Evolutionary conservation across 2,888 invertebrate species (phyloP).

Genomic region (Eugnorisma glareosa): DNA sequence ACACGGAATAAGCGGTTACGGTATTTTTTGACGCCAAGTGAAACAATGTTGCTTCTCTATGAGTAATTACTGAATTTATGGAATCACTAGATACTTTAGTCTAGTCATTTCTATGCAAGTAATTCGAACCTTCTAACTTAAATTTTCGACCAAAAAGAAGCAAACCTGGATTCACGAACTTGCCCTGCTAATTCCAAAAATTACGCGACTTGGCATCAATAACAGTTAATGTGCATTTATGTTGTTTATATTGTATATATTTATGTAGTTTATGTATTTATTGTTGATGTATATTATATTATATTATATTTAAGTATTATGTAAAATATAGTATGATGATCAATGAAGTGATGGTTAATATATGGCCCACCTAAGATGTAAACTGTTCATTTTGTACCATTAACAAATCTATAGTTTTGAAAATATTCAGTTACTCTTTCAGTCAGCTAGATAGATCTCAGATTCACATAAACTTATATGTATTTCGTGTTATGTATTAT

Average conservation of each 20-base stretch:
- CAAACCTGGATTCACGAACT: not conserved
- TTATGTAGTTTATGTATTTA: slow-evolving; percentile 45
- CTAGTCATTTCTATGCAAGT: not conserved
- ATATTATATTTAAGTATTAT: slow-evolving; percentile 26
- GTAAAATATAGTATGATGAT: slow-evolving; percentile 34
- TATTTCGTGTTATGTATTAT: slow-evolving; percentile 44
- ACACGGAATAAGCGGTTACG: slow-evolving; percentile 64
- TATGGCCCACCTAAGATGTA: slow-evolving; percentile 44
- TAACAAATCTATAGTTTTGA: slow-evolving; percentile 18
- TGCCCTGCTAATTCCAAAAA: not conserved
- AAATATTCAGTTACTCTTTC: slow-evolving; percentile 39
- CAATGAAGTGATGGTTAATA: slow-evolving; percentile 24
- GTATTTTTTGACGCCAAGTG: slow-evolving; percentile 16
- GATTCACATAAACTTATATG: slow-evolving; percentile 28
- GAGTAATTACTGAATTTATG: not conserved
- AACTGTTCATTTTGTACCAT: slow-evolving; percentile 15
- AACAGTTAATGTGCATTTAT: slow-evolving; percentile 8
- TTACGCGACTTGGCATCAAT: slow-evolving; percentile 19
- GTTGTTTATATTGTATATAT: slow-evolving; percentile 37
- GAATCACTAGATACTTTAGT: not conserved
- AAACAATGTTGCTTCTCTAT: slow-evolving; percentile 10
- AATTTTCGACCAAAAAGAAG: not conserved
- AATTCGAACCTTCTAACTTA: not conserved
- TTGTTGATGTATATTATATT: slow-evolving; percentile 32
- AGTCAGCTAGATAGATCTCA: slow-evolving; percentile 61